Base-by-base conservation (phyloP, 2,797 vertebrate genomes). In the Uromys caudimaculatus region DNA sequence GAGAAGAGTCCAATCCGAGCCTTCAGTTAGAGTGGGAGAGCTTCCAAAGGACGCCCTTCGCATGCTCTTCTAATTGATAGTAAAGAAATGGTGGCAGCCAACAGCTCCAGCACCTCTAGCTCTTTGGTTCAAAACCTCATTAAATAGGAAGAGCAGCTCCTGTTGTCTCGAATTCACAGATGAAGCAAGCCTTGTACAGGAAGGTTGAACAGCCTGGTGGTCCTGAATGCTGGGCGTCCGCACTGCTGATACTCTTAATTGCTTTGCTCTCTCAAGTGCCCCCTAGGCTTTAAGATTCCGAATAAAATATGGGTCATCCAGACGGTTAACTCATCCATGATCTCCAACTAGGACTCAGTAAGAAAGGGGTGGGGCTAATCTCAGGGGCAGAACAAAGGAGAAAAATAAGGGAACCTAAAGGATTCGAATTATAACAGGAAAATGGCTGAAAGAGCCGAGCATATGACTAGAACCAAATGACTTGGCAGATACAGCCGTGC, bases 341-440 rank as follows among this genome's bases (percentile, higher is more conserved):
- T 69, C 21, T 16, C 24, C 64, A 78, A 38, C 24, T 78, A 62
- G 29, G 41, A 77, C 87, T 93, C 64, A 52, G 1, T 4, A 86
- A 76, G 91, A 58, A 92, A 95, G 35, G 47, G n/a, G 11, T 21
- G 19, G 69, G 67, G 67, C 67, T 3, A 4, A 50, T 35, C 4
- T 23, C 14, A 7, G 16, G 47, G 41, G 4, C 52, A 47, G 82
- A 35, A 27, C 32, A 78, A 4, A 38, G 24, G 82, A 29, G 69
- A 60, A 12, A 77, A 73, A 77, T 73, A 93, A 69, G n/a, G 38
- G 44, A 95, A 97, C 92, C 47, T 73, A 95, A 89, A 91, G 93
- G 97, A 96, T 77, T 73, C 83, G 94, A 93, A 95, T 97, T 96
- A 64, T 54, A 95, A 97, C 71, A 90, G 93, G 95, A 97, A 97